Evolutionary conservation across 2,113 vertebrate species (phyloP), one percentile per base, ranked within the genome.

Genomic region (Myiozetetes cayanensis): DNA sequence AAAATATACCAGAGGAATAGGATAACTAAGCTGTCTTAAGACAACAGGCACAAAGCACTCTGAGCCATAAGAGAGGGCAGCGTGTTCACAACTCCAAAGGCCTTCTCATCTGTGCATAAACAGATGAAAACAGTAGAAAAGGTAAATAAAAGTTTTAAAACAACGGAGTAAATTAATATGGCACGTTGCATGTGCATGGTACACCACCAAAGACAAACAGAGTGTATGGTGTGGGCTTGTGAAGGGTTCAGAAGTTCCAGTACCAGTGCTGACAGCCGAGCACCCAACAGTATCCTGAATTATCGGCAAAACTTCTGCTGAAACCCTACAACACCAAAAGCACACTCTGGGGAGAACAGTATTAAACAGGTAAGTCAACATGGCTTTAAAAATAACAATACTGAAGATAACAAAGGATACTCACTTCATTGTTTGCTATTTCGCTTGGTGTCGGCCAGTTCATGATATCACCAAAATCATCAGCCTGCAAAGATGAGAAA

Each of bases 381-480:
- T 24, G 14, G 3, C 12, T 73, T 52, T 63, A 14, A 46, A 8
- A 49, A n/a, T 56, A 33, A 12, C 1, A 52, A 22, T 7, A 71
- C 14, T 5, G 12, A 68, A 41, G 53, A 28, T 66, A 52, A 44
- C 17, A 76, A 37, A 53, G 22, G 74, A 83, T 84, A 95, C 98
- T 97, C 96, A 99, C 99, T 98, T 98, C 99, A 96, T 98, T 98
- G 95, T 96, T 99, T 87, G 98, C 98, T 82, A 98, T 98, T 97
- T 99, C 99, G 15, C 99, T 98, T 44, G 99, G 99, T 50, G 99
- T 99, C 37, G 99, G 99, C 99, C 99, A 99, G 94, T 99, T 99
- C 76, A 98, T 98, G 86, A 99, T 99, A 92, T 99, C 99, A 43
- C 98, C 99, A 96, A 99, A 99, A 95, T 99, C 99, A 93, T 98